Base-by-base conservation (phyloP, 2,113 vertebrate species). In the Zosterops lateralis region DNA sequence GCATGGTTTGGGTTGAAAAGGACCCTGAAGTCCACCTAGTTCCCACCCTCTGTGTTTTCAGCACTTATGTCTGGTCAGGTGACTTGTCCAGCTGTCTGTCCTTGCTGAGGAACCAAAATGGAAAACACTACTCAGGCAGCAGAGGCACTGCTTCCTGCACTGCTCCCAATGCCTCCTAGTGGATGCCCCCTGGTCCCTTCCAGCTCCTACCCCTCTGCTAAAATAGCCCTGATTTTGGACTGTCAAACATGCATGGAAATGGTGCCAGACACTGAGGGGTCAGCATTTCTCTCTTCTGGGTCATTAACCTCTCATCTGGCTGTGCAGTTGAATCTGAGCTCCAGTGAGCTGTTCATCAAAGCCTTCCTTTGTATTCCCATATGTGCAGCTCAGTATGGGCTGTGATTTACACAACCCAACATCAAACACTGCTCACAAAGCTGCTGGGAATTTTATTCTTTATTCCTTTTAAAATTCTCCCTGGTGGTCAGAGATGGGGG, bases 141-240 rank as follows among this genome's bases (percentile, higher is more conserved):
- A 73, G 47, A 21, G n/a, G 44, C 34, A 32, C 19, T 11, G 12
- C 50, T 57, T 48, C 58, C 51, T 9, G 1, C 0, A 0, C 7
- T 1, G 13, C 1, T 57, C 42, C 34, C 0, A 0, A 3, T 9
- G 6, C 20, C 40, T 53, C 18, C n/a, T 36, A 17, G 48, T 1
- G 57, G 61, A 1, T 58, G 67, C 13, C 47, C 20, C 31, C 17
- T 1, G 0, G 3, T 3, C 42, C 48, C 62, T 64, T n/a, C 53
- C 17, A 17, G 4, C 13, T 17, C 51, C 53, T 45, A 1, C 0
- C 4, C 4, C 25, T 68, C 26, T 7, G 53, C 38, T 13, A 3
- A 40, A 54, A 3, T 5, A 56, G 10, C 50, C 34, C 60, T 61
- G 15, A 5, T 4, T 53, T 54, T 9, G 5, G 54, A 2, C 68